Conservation (phyloP, 2,113 vertebrate species). For the Rhineura floridana region DNA sequence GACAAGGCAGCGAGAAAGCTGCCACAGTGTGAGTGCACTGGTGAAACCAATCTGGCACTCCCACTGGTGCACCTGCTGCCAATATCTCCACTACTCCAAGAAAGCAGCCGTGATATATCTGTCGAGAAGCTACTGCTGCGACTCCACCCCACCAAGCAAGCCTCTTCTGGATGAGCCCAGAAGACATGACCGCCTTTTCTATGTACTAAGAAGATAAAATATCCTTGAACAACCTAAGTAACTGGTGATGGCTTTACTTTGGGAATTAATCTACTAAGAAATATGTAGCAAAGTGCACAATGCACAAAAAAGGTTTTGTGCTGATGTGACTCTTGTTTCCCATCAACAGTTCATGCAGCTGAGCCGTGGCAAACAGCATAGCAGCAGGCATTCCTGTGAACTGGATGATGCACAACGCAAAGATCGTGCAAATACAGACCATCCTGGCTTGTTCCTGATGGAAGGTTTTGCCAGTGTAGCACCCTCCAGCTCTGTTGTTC, state of each 20-base stretch:
- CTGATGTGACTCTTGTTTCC: not conserved
- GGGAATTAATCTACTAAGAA: not conserved
- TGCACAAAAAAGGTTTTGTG: not conserved
- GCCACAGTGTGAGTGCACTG: no score
- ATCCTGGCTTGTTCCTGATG: not conserved
- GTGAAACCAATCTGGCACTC: no score
- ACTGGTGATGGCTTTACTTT: not conserved
- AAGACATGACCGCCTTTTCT: no score
- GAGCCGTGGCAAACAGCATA: not conserved
- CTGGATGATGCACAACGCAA: not conserved
- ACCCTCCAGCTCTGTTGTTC: not conserved
- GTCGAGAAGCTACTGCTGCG: no score
- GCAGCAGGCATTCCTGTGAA: not conserved
- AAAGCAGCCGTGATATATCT: no score
- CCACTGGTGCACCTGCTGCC: no score
- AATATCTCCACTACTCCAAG: no score
- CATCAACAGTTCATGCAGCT: not conserved
- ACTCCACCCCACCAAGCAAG: no score
- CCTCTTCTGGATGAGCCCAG: no score
- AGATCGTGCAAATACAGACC: not conserved
- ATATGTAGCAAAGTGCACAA: not conserved
- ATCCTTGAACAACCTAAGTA: not conserved
- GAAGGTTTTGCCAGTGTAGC: not conserved
- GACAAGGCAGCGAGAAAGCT: no score
- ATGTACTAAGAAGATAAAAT: no score